Evolutionary conservation across 2,888 invertebrate species (phyloP), one percentile per base, ranked within the genome.

Genomic region (Tachina lurida): DNA sequence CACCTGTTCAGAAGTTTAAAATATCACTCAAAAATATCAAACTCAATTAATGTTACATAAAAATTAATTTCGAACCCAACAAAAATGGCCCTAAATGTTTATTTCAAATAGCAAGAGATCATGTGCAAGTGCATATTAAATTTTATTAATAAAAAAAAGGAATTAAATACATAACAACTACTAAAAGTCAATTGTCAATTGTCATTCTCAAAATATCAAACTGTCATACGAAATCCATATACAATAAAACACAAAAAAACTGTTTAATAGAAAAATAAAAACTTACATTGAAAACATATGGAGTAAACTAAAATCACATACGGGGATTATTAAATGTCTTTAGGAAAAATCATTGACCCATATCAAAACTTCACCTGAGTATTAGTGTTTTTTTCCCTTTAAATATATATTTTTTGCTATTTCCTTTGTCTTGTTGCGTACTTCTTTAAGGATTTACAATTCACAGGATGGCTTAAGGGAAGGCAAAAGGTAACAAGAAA

Each of bases 251-350:
- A 10, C 9, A 22, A 1, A 56, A n/a, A 43, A 4, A 15, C 7
- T 58, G 58, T 67, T 41, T 68, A 43, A 60, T 60, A 19, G 17
- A n/a, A 58, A 76, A 67, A 43, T 45, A 54, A n/a, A 70, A 68
- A 54, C 22, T 54, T 4, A 67, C n/a, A 41, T 17, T 10, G 19
- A 22, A 54, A 63, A 31, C 39, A 63, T 73, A 47, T 56, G 56
- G 56, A 47, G 17, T n/a, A 67, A 79, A 56, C 47, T 39, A 31
- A 78, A 74, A 71, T 86, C 78, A 58, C 82, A 82, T 79, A 76
- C 79, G 77, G 62, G 58, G 74, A 78, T 86, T 82, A 82, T 86
- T 78, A 82, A 70, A 75, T 79, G 81, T 82, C 85, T 82, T 81
- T 78, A 78, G 70, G 31, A 31, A 68, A 78, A 86, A 82, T 79